Base-by-base conservation (phyloP, 2,797 vertebrate genomes). In the Gymnothorax reevesii region DNA sequence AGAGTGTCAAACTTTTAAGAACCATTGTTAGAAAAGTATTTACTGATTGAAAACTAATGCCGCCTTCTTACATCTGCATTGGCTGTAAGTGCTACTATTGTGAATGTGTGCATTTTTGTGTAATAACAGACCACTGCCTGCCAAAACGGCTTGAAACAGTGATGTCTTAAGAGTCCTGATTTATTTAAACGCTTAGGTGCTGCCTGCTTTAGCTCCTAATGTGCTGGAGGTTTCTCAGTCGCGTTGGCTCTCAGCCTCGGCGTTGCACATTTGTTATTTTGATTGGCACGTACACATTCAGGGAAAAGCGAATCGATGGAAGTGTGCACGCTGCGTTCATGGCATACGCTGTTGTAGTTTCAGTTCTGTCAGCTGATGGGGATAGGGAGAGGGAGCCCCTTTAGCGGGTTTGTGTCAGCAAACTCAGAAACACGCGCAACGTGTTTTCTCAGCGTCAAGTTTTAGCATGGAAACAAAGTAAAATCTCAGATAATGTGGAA, bases 221-320 rank as follows among this genome's bases (percentile, higher is more conserved):
- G 49, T 80, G 52, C 17, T 0, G 77, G 52, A 55, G 25, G 52
- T 55, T 79, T 55, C 77, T 10, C 20, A 55, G 22, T 9, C 7
- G 1, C 12, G 20, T 54, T 80, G 77, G 77, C 52, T 55, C 55
- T 22, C 25, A 42, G 52, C 77, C 77, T 54, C 9, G 49, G 49
- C 17, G 22, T 80, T 55, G 77, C 52, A 55, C 77, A 25, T 80
- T 80, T 22, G 77, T 80, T 80, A n/a, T 55, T 55, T 22, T 80
- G 77, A 80, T 55, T 80, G 77, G 55, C 77, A 80, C 2, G 49
- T 22, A 80, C 49, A 15, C 52, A 2, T 80, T 80, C 77, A n/a
- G 52, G 77, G 15, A 80, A 80, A 22, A 80, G 52, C n/a, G 77
- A 80, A 80, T 80, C 17, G 49, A 80, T 55, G 9, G 49, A 80